phyloP scores from a whole-genome alignment of 1,140 invertebrate genomes.

The Papilio machaon region DNA sequence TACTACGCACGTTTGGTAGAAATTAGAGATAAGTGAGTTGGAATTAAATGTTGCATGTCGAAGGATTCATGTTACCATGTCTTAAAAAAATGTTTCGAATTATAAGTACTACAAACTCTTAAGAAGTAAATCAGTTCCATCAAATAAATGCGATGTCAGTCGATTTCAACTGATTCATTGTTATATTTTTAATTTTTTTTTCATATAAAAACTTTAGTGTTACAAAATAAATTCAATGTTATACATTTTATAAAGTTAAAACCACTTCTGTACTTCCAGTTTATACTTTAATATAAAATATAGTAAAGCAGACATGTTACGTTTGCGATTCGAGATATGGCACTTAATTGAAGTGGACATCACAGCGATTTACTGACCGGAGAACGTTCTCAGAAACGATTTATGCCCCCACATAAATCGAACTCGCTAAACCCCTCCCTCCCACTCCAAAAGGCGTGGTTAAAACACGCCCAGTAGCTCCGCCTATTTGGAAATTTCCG shows the following conservation, averaged over 20 bases:
- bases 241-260: background rate
- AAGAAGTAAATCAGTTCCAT: no score
- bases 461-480: constrained; percentile 35
- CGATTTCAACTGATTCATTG: no score
- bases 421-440: constrained; percentile 40
- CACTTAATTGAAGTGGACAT: constrained; percentile 37
- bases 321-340: constrained; percentile 27
- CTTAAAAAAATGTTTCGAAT: no score
- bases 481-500: constrained; percentile 49
- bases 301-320: background rate
- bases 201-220: no score
- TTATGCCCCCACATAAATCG: constrained; percentile 41
- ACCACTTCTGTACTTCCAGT: background rate
- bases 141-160: no score
- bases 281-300: background rate
- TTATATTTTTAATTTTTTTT: no score
- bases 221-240: background rate
- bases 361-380: constrained; percentile 26
- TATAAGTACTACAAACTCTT: no score
- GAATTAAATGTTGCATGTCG: no score
- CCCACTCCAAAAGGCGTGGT: constrained; percentile 51
- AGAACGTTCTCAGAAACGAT: constrained; percentile 36
- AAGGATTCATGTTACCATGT: no score
- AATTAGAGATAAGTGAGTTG: no score
- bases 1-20: no score